These are phyloP conservation scores for Gonioctena quinquepunctata DNA, from an alignment of 1,140 invertebrate genomes.

Conservation along the genomic window DNA sequence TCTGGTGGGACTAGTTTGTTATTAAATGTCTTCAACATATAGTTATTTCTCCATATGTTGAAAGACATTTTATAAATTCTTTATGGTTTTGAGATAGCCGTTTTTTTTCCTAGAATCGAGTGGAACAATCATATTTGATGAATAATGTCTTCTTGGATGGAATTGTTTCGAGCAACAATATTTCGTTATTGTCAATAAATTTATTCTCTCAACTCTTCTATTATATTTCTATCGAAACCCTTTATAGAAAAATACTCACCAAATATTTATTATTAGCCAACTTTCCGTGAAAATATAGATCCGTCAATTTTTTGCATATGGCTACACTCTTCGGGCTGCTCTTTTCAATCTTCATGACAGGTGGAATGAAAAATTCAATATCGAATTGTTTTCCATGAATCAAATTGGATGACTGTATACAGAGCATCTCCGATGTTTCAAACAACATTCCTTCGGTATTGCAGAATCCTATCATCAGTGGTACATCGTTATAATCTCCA, in stretches of 20 bases:
- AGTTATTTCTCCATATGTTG: neutral
- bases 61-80: no score
- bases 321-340: neutral
- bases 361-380: neutral
- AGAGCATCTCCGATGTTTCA: constrained; percentile 10
- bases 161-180: no score
- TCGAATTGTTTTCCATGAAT: neutral
- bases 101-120: no score
- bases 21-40: no score
- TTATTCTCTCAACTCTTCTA: no score
- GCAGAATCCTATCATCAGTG: constrained; percentile 54
- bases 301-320: neutral
- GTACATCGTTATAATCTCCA: constrained; percentile 56
- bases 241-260: no score
- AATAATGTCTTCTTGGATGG: no score
- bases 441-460: constrained; percentile 9
- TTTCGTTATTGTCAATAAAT: no score
- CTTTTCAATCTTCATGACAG: neutral
- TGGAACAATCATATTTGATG: no score
- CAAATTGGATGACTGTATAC: neutral
- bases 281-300: neutral
- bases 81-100: no score
- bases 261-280: neutral
- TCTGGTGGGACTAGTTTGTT: no score
- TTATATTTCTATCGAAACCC: no score